phyloP scores from a whole-genome alignment of 2,888 invertebrate genomes.

The Ethmia dodecea region DNA sequence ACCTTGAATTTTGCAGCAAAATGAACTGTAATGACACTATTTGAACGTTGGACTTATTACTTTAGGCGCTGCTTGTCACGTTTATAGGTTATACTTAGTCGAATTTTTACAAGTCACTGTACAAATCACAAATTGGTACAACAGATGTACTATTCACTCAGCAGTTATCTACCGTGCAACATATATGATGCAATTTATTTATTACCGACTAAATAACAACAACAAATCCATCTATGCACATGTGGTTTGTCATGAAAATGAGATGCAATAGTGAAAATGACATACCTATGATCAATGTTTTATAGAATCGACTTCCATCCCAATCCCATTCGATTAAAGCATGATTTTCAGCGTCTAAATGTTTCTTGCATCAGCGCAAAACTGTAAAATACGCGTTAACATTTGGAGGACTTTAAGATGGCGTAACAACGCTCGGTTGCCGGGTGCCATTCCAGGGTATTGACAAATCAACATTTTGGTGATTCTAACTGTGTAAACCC shows the following conservation, averaged over 20 bases:
- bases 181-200: slow-evolving; percentile 49
- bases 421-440: slow-evolving; percentile 77
- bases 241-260: slow-evolving; percentile 67
- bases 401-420: slow-evolving; percentile 74
- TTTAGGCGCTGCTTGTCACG: slow-evolving; percentile 66
- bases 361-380: slow-evolving; percentile 50
- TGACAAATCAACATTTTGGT: slow-evolving; percentile 69
- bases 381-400: slow-evolving; percentile 70
- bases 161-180: slow-evolving; percentile 43
- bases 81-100: slow-evolving; percentile 61
- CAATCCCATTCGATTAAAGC: slow-evolving; percentile 49
- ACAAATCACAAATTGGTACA: slow-evolving; percentile 29
- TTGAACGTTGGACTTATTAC: slow-evolving; percentile 64
- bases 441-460: slow-evolving; percentile 69
- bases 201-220: slow-evolving; percentile 57
- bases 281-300: slow-evolving; percentile 62
- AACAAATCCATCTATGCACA: slow-evolving; percentile 66
- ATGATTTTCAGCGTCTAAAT: slow-evolving; percentile 56
- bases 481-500: slow-evolving; percentile 48
- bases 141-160: slow-evolving; percentile 28
- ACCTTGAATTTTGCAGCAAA: slow-evolving; percentile 49
- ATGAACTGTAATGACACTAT: slow-evolving; percentile 46
- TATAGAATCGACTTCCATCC: slow-evolving; percentile 49
- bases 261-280: slow-evolving; percentile 65
- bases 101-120: slow-evolving; percentile 28